Conservation (phyloP, 2,113 vertebrate genomes). For the Coreoperca whiteheadi region DNA sequence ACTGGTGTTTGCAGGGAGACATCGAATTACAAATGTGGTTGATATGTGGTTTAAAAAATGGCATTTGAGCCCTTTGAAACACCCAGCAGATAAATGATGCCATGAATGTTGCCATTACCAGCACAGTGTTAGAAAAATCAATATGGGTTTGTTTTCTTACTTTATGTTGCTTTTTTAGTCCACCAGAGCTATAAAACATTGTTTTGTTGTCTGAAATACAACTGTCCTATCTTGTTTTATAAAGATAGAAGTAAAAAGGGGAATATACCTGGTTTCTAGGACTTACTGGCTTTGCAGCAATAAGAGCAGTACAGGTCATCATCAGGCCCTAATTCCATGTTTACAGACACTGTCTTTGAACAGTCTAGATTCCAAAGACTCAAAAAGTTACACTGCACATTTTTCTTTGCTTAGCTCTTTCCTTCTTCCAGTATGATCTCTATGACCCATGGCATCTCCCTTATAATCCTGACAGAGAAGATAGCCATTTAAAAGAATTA, state of each 20-base stretch:
- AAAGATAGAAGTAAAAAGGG: neutral
- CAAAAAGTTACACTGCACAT: neutral
- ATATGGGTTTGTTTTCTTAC: neutral
- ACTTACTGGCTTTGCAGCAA: neutral
- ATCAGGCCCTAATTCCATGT: neutral
- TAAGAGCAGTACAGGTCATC: neutral
- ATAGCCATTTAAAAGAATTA: conserved; percentile 53
- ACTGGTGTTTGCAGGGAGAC: conserved; percentile 13
- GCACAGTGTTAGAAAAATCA: conserved; percentile 30
- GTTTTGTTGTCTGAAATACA: neutral
- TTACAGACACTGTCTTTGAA: neutral
- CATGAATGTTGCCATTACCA: conserved; percentile 42
- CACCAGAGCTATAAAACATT: conserved; percentile 27
- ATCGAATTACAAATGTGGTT: conserved; percentile 28
- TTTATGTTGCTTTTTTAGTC: conserved; percentile 17
- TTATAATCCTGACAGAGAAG: conserved; percentile 43
- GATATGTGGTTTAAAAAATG: conserved; percentile 39
- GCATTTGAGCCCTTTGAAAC: conserved; percentile 6
- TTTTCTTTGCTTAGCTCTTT: conserved; percentile 11
- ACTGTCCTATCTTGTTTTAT: conserved; percentile 3
- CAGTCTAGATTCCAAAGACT: neutral
- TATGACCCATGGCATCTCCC: conserved; percentile 21
- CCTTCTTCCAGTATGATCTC: conserved; percentile 9
- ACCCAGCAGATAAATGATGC: conserved; percentile 40
- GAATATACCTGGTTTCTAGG: neutral